phyloP scores from a whole-genome alignment of 1,140 invertebrate species.

The Brachionus calyciflorus region DNA sequence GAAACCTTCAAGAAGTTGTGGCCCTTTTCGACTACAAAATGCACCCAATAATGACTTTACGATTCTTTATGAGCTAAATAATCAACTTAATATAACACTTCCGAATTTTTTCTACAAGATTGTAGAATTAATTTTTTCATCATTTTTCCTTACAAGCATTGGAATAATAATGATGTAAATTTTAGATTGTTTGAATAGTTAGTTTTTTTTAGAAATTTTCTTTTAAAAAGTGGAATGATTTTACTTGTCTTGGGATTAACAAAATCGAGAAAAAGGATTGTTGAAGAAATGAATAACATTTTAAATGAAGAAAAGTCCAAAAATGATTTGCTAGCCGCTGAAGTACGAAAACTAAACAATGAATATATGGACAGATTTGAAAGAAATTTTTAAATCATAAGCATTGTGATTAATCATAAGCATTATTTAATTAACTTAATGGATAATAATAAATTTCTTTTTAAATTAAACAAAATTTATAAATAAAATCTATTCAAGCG shows the following conservation, averaged over 20 bases:
- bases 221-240: not conserved
- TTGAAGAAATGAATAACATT: not conserved
- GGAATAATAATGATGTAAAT: not conserved
- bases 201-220: not conserved
- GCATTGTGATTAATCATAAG: too few species aligned
- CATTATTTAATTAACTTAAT: too few species aligned
- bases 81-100: not conserved
- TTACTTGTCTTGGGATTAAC: not conserved
- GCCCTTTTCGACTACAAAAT: slow-evolving; percentile 9
- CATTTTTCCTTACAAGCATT: slow-evolving; percentile 1
- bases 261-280: not conserved
- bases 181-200: too few species aligned
- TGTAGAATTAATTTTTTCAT: slow-evolving; percentile 1
- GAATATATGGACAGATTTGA: not conserved
- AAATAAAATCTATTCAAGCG: too few species aligned
- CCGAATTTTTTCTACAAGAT: not conserved
- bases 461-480: too few species aligned
- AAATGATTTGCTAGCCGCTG: not conserved
- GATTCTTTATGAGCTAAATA: not conserved
- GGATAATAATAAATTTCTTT: too few species aligned
- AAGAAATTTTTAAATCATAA: not conserved
- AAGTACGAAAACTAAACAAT: not conserved
- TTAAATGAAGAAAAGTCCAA: not conserved
- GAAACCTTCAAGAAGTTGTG: slow-evolving; percentile 23
- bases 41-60: not conserved